Evolutionary conservation across 2,797 vertebrate species (phyloP).

Genomic region (Pseudochirops corinnae): DNA sequence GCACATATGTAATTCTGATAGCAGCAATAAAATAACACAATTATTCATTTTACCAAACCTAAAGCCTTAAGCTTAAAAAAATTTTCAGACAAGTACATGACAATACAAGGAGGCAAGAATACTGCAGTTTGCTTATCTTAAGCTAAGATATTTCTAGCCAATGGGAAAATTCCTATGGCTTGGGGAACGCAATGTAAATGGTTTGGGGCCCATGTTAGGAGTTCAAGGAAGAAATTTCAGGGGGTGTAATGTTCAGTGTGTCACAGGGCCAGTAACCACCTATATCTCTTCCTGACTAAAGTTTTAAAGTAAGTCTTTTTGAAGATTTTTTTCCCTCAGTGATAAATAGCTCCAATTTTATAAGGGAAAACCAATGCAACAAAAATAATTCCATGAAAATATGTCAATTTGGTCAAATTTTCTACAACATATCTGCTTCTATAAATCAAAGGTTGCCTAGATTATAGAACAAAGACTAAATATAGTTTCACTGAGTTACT

Average conservation of each 20-base stretch:
- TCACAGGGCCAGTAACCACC: background rate
- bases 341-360: background rate
- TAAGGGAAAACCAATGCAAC: background rate
- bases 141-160: background rate
- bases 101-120: background rate
- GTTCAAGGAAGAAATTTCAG: background rate
- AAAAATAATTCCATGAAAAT: background rate
- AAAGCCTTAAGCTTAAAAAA: background rate
- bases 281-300: background rate
- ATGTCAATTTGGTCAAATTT: background rate
- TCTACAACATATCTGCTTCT: background rate
- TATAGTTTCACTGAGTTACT: background rate
- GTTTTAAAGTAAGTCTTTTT: background rate
- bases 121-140: background rate
- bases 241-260: background rate
- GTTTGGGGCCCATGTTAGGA: background rate
- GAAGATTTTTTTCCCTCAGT: background rate
- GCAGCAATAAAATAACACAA: background rate
- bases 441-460: background rate
- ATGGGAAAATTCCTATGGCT: background rate
- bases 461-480: background rate
- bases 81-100: background rate
- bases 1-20: background rate
- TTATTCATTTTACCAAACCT: background rate
- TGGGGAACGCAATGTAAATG: background rate